A percentile compares a stretch with the other conserved stretches of the same genome.
Evolutionary conservation across 1,140 invertebrate genomes (phyloP).

Genomic region (Lasioglossum baleicum): DNA sequence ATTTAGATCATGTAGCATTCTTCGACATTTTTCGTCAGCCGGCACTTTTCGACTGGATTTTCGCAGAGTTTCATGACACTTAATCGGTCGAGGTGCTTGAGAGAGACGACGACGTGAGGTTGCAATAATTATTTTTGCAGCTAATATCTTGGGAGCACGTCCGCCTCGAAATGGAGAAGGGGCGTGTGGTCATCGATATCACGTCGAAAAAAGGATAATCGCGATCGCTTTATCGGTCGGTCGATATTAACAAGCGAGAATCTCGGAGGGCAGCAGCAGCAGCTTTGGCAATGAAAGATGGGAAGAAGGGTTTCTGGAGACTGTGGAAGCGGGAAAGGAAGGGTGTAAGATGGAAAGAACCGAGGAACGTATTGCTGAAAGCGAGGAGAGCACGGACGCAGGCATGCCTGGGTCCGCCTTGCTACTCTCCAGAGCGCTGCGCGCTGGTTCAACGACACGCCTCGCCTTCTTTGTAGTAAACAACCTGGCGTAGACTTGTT

Average conservation of each 20-base stretch:
- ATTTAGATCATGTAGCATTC: too few relatives aligned
- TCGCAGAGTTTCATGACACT: too few relatives aligned
- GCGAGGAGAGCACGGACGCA: constrained; percentile 57
- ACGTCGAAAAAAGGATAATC: constrained; percentile 1
- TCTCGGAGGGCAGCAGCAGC: constrained; percentile 37
- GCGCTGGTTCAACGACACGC: constrained; percentile 78
- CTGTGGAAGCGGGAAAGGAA: constrained; percentile 45
- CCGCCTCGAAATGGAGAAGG: background rate
- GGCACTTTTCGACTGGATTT: too few relatives aligned
- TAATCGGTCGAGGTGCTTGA: too few relatives aligned
- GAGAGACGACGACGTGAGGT: too few relatives aligned
- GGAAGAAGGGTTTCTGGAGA: constrained; percentile 58
- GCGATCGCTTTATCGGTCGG: constrained; percentile 48
- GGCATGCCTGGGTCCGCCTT: constrained; percentile 69
- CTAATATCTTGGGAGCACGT: too few relatives aligned
- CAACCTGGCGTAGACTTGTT: constrained; percentile 75
- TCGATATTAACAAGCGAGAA: constrained; percentile 45
- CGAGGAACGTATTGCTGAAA: constrained; percentile 52
- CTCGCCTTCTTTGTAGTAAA: constrained; percentile 78
- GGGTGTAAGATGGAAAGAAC: constrained; percentile 25
- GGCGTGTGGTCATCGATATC: constrained; percentile 17
- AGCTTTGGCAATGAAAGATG: constrained; percentile 55
- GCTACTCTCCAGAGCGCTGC: constrained; percentile 70
- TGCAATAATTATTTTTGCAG: too few relatives aligned
- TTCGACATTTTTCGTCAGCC: too few relatives aligned